These are phyloP conservation scores for Cyrtonyx montezumae DNA, from an alignment of 2,113 vertebrate genomes.

Conservation along the genomic window DNA sequence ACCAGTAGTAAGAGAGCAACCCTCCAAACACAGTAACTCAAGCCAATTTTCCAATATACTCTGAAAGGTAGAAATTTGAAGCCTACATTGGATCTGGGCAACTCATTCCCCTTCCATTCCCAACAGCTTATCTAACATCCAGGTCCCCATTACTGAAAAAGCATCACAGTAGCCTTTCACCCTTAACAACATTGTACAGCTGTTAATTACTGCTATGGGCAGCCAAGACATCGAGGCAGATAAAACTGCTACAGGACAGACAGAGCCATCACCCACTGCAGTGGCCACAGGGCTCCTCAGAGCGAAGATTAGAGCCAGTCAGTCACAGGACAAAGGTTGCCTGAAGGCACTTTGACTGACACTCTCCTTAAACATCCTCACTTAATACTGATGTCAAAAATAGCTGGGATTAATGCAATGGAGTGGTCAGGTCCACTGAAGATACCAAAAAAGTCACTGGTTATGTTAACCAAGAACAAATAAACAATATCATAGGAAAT, in stretches of 20 bases:
- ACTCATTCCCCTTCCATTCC: not conserved
- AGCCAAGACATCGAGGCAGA: fast-evolving
- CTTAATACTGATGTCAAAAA: not conserved
- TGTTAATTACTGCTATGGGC: not conserved
- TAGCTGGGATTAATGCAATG: not conserved
- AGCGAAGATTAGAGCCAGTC: not conserved
- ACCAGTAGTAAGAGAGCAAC: not conserved
- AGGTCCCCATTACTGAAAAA: fast-evolving
- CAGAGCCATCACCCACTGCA: not conserved
- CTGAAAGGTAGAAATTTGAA: not conserved
- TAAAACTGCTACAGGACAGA: not conserved
- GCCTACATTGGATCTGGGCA: not conserved
- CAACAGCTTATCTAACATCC: not conserved
- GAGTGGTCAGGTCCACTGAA: not conserved
- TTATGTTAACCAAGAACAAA: not conserved
- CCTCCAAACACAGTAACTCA: not conserved
- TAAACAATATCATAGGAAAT: not conserved
- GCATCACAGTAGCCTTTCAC: not conserved
- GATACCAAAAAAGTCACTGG: not conserved
- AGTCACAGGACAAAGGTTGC: not conserved
- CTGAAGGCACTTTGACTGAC: not conserved
- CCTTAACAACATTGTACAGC: not conserved
- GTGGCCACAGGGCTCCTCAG: not conserved
- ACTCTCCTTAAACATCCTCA: not conserved
- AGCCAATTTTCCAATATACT: not conserved